These are phyloP conservation scores for Urocolius indicus DNA, from an alignment of 2,113 vertebrate species.

Conservation along the genomic window DNA sequence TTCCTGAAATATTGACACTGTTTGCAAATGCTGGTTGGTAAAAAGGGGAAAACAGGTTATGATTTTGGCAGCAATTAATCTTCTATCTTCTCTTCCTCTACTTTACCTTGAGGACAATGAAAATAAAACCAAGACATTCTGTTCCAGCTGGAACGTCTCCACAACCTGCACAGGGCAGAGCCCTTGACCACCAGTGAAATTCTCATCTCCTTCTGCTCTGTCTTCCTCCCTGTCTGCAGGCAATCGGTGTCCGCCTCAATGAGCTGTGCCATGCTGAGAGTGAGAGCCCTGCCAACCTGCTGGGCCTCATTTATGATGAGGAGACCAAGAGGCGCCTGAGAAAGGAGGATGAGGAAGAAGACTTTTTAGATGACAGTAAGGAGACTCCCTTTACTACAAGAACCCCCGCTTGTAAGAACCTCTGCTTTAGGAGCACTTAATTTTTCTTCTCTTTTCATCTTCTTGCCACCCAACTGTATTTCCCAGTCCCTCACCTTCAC, in stretches of 20 bases:
- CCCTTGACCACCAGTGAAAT: not conserved
- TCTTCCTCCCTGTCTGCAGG: conserved; percentile 74
- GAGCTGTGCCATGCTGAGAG: conserved; percentile 95
- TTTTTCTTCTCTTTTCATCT: conserved; percentile 69
- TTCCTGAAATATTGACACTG: not conserved
- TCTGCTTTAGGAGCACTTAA: conserved; percentile 83
- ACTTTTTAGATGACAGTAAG: conserved; percentile 99
- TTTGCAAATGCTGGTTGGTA: not conserved
- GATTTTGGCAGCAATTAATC: not conserved
- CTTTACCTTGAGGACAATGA: not conserved
- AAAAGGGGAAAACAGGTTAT: not conserved
- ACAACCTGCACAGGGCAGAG: not conserved
- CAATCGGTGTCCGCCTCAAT: conserved; percentile 91
- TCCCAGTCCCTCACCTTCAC: conserved; percentile 25
- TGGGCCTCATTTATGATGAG: conserved; percentile 96
- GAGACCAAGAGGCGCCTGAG: conserved; percentile 94
- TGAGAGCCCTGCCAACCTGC: conserved; percentile 95
- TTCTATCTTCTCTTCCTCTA: not conserved
- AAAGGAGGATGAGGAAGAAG: conserved; percentile 98
- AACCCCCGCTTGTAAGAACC: conserved; percentile 85
- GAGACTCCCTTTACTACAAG: conserved; percentile 88
- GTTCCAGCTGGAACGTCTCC: not conserved
- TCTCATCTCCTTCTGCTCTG: not conserved
- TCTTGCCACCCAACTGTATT: conserved; percentile 68
- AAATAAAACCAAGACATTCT: not conserved